Percentiles rank a stretch among this genome's conserved stretches.
Evolutionary conservation across 53 echinoderm and acorn worm species (phyloP).

Genomic region (Mesocentrotus franciscanus): DNA sequence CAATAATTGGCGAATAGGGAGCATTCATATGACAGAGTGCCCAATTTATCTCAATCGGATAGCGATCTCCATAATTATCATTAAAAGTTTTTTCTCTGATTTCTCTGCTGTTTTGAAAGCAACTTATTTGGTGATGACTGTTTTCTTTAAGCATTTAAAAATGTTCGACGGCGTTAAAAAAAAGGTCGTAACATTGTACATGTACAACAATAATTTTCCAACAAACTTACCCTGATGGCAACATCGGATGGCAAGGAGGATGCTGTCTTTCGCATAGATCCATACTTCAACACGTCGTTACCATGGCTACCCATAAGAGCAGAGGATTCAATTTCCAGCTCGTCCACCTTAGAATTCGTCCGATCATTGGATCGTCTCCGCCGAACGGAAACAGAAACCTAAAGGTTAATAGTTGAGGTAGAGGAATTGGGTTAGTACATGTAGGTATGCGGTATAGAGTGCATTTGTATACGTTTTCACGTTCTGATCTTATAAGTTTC

Average conservation of each 20-base stretch:
- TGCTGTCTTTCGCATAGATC: slow-evolving; percentile 14
- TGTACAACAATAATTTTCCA: too few relatives aligned
- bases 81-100: too few relatives aligned
- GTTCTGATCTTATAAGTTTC: neutral
- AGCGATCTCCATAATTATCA: too few relatives aligned
- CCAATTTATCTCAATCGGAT: too few relatives aligned
- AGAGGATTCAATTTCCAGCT: slow-evolving; percentile 24
- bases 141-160: too few relatives aligned
- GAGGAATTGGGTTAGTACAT: neutral
- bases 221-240: neutral
- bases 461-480: too few relatives aligned
- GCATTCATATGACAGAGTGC: too few relatives aligned
- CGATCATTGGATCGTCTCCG: neutral
- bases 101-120: too few relatives aligned
- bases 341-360: neutral
- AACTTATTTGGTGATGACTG: too few relatives aligned
- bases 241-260: slow-evolving; percentile 35
- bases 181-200: too few relatives aligned
- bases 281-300: neutral
- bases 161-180: too few relatives aligned
- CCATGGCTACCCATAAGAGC: slow-evolving; percentile 18
- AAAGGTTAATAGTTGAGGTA: neutral
- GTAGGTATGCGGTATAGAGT: neutral
- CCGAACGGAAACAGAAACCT: slow-evolving; percentile 6
- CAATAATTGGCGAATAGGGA: too few relatives aligned